Evolutionary conservation across 1,140 invertebrate species (phyloP).

Genomic region (Caerostris extrusa): DNA sequence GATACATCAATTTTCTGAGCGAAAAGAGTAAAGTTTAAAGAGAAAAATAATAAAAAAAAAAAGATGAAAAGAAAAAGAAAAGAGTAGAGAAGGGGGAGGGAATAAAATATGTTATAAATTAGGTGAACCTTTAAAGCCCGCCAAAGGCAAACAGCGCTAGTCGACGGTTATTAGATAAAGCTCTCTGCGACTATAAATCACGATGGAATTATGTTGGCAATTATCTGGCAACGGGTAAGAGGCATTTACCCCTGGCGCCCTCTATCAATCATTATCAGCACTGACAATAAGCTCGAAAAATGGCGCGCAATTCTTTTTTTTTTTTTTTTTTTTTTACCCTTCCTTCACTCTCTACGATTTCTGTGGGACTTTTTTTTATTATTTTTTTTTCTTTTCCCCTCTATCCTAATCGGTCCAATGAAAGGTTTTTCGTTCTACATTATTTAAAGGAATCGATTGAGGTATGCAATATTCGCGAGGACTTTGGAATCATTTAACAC

Average conservation of each 20-base stretch:
- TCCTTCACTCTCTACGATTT: conserved; percentile 42
- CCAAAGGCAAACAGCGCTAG: conserved; percentile 75
- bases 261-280: conserved; percentile 78
- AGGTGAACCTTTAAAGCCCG: conserved; percentile 77
- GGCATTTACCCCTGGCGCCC: conserved; percentile 78
- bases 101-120: conserved; percentile 78
- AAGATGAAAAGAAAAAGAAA: conserved; percentile 39
- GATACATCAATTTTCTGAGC: conserved; percentile 76
- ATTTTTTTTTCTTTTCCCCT: conserved; percentile 40
- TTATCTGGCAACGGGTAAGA: conserved; percentile 78
- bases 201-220: conserved; percentile 78
- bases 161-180: conserved; percentile 78
- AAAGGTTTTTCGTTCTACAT: conserved; percentile 66
- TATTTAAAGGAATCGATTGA: conserved; percentile 60
- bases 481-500: conserved; percentile 45
- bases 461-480: background rate
- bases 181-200: conserved; percentile 77
- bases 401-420: conserved; percentile 65
- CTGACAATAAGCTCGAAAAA: conserved; percentile 78
- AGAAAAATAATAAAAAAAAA: conserved; percentile 57
- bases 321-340: conserved; percentile 48
- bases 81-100: conserved; percentile 24
- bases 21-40: conserved; percentile 75
- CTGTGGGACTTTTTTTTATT: conserved; percentile 1
- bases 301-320: conserved; percentile 60